Conservation (phyloP, 2,888 invertebrate species). For the Hirtodrosophila cameraria region DNA sequence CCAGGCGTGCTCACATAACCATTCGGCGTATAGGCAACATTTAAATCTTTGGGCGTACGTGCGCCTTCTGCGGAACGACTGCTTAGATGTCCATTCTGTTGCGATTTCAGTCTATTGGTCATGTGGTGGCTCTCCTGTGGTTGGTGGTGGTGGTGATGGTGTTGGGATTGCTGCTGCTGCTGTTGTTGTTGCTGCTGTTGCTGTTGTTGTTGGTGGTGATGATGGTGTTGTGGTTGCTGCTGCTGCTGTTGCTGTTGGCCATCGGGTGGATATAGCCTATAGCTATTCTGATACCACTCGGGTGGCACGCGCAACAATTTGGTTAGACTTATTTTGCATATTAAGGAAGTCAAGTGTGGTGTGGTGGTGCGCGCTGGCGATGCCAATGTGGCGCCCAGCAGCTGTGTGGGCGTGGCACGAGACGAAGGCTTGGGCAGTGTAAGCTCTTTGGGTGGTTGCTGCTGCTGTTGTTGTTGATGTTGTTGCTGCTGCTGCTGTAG, state of each 20-base stretch:
- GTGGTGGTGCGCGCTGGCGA: conserved; percentile 63
- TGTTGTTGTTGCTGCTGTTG: conserved; percentile 52
- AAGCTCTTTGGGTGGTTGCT: conserved; percentile 52
- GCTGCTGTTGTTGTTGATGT: conserved; percentile 26
- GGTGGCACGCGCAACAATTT: conserved; percentile 77
- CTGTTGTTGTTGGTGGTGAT: conserved; percentile 49
- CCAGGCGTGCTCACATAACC: conserved; percentile 38
- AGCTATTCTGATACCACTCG: conserved; percentile 79
- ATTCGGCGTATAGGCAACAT: conserved; percentile 45
- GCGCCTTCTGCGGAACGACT: conserved; percentile 69
- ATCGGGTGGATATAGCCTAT: conserved; percentile 60
- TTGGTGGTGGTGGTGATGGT: conserved; percentile 42
- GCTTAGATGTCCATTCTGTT: conserved; percentile 74
- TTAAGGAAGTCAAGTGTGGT: conserved; percentile 70
- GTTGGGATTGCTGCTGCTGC: conserved; percentile 54
- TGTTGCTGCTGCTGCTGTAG: conserved; percentile 47
- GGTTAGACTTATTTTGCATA: conserved; percentile 82
- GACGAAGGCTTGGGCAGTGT: conserved; percentile 60
- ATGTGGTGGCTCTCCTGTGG: conserved; percentile 8
- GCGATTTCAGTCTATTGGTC: conserved; percentile 35
- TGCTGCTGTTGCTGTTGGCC: conserved; percentile 53
- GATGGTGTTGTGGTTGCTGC: conserved; percentile 54
- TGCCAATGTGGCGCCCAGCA: conserved; percentile 53
- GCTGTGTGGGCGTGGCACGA: conserved; percentile 78
- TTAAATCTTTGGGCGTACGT: conserved; percentile 70